Evolutionary conservation across 2,113 vertebrate species (phyloP).

Genomic region (Phalacrocorax brasilianus): DNA sequence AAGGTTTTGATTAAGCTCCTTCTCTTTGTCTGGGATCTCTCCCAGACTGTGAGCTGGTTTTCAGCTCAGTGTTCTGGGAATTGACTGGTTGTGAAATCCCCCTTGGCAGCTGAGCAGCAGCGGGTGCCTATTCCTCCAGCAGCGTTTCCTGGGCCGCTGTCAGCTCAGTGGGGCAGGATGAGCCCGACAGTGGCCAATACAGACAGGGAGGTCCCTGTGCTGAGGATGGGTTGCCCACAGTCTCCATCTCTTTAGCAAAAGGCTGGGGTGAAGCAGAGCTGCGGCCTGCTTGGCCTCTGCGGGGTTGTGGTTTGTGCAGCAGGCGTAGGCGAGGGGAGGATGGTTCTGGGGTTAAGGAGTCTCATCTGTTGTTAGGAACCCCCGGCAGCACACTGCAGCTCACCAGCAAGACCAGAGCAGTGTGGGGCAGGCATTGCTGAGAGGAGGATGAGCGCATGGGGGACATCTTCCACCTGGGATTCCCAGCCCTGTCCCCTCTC

Average conservation of each 20-base stretch:
- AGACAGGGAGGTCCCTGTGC: background rate
- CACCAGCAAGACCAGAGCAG: background rate
- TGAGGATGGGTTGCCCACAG: background rate
- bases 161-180: background rate
- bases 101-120: background rate
- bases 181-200: rapidly evolving
- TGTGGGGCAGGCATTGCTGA: background rate
- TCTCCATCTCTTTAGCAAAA: background rate
- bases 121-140: background rate
- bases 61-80: background rate
- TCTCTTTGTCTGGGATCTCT: background rate
- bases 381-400: background rate
- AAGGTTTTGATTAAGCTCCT: constrained; percentile 33
- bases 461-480: background rate
- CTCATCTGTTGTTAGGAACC: background rate
- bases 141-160: background rate
- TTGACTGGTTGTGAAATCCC: background rate
- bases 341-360: background rate
- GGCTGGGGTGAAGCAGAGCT: background rate
- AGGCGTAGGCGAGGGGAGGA: background rate
- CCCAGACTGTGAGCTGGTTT: background rate
- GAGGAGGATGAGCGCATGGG: background rate
- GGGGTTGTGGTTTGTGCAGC: background rate
- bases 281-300: rapidly evolving
- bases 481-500: background rate